A percentile compares a stretch with the other conserved stretches of the same genome.
Evolutionary conservation across 1,140 invertebrate species (phyloP).

Genomic region (Drosophila takahashii): DNA sequence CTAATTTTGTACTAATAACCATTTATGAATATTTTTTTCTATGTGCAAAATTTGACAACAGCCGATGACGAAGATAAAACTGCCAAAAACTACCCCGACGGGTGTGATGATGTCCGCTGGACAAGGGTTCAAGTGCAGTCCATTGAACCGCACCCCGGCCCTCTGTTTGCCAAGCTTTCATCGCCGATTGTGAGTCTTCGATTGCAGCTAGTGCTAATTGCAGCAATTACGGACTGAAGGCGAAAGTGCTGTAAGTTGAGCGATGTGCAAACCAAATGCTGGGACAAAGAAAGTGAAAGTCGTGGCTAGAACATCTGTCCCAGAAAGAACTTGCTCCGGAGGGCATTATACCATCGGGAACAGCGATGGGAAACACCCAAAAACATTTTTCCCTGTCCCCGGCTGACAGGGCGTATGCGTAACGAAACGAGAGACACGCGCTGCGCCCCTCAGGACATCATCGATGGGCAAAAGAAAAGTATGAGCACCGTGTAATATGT

Average conservation of each 20-base stretch:
- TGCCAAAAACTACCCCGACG: conserved; percentile 12
- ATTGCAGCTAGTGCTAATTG: conserved; percentile 60
- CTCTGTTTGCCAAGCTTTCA: conserved; percentile 61
- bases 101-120: conserved; percentile 3
- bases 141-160: conserved; percentile 56
- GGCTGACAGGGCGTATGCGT: conserved; percentile 34
- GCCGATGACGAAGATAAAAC: conserved; percentile 37
- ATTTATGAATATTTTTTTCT: not conserved
- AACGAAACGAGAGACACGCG: conserved; percentile 63
- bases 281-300: conserved; percentile 39
- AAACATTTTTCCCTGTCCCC: conserved; percentile 9
- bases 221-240: conserved; percentile 37
- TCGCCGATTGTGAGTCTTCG: conserved; percentile 5
- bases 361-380: not conserved
- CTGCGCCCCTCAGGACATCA: conserved; percentile 40
- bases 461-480: conserved; percentile 22
- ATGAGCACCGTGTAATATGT: conserved; percentile 58
- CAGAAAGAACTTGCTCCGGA: not conserved
- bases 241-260: conserved; percentile 78
- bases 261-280: conserved; percentile 50
- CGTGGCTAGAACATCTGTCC: not conserved
- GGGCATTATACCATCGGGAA: conserved; percentile 3
- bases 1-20: no score
- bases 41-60: not conserved
- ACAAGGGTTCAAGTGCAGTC: conserved; percentile 70